Evolutionary conservation across 2,888 invertebrate genomes (phyloP).

Genomic region (Drosophila melanosoma): DNA sequence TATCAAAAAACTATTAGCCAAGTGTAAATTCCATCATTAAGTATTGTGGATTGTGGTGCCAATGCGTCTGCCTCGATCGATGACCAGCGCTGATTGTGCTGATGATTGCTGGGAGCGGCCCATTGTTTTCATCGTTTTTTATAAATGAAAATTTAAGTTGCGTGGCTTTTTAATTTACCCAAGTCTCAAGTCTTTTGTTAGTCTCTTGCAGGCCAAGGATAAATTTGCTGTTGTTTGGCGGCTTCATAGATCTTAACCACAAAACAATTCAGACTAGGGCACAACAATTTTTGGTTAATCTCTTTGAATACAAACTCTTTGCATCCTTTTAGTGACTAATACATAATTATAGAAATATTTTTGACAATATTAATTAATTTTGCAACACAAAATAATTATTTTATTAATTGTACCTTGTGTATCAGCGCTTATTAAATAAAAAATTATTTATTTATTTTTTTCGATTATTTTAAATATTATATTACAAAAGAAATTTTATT

Average conservation of each 20-base stretch:
- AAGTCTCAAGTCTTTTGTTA: constrained; percentile 40
- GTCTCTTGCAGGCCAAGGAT: constrained; percentile 37
- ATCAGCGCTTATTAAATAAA: constrained; percentile 89
- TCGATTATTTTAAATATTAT: constrained; percentile 88
- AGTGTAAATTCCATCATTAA: constrained; percentile 70
- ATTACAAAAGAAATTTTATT: constrained; percentile 88
- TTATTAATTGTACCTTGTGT: constrained; percentile 89
- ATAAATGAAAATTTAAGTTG: constrained; percentile 58
- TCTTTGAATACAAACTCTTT: not conserved
- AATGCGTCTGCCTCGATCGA: constrained; percentile 58
- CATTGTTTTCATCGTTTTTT: constrained; percentile 47
- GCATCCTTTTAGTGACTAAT: not conserved
- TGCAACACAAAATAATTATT: constrained; percentile 64
- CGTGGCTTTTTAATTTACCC: constrained; percentile 64
- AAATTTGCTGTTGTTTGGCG: constrained; percentile 30
- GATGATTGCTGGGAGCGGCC: constrained; percentile 38
- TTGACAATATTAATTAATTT: not conserved
- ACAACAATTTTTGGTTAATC: constrained; percentile 1
- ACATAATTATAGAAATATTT: not conserved
- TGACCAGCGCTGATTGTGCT: constrained; percentile 20
- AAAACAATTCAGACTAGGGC: constrained; percentile 31
- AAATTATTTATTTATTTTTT: constrained; percentile 84
- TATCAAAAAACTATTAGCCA: constrained; percentile 79
- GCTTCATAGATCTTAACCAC: constrained; percentile 38
- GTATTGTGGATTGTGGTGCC: constrained; percentile 58